Evolutionary conservation across 2,888 invertebrate species (phyloP).

Genomic region (Drosophila paranaensis): DNA sequence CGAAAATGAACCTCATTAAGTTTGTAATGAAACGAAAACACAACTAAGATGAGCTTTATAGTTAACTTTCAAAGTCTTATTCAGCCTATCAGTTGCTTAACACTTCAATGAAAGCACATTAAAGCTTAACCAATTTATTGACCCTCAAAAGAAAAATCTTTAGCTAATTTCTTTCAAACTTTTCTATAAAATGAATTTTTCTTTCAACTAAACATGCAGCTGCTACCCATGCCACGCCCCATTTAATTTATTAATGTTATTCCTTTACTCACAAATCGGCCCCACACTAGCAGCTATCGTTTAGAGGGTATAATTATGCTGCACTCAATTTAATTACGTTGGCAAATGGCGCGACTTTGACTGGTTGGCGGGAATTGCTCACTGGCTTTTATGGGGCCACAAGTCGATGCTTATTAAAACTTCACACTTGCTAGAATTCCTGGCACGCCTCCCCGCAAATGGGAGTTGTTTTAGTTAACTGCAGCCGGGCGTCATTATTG

Average conservation of each 20-base stretch:
- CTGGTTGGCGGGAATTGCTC: conserved; percentile 33
- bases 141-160: background rate
- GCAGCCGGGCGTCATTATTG: conserved; percentile 6
- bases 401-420: conserved; percentile 72
- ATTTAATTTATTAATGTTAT: background rate
- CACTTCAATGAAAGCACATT: too few relatives aligned
- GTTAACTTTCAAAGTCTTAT: too few relatives aligned
- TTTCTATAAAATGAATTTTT: background rate
- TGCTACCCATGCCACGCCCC: background rate
- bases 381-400: conserved; percentile 53
- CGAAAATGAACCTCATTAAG: too few relatives aligned
- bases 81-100: too few relatives aligned
- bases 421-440: conserved; percentile 51
- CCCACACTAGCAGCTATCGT: background rate
- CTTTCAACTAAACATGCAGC: background rate
- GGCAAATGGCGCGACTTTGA: conserved; percentile 58
- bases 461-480: conserved; percentile 38
- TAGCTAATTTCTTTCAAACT: background rate
- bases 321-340: conserved; percentile 76
- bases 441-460: conserved; percentile 10
- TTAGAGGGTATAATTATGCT: conserved; percentile 59
- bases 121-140: too few relatives aligned
- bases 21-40: too few relatives aligned
- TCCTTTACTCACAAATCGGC: background rate
- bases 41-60: too few relatives aligned